Evolutionary conservation across 2,888 invertebrate species (phyloP).

Genomic region (Hirtodrosophila cameraria): DNA sequence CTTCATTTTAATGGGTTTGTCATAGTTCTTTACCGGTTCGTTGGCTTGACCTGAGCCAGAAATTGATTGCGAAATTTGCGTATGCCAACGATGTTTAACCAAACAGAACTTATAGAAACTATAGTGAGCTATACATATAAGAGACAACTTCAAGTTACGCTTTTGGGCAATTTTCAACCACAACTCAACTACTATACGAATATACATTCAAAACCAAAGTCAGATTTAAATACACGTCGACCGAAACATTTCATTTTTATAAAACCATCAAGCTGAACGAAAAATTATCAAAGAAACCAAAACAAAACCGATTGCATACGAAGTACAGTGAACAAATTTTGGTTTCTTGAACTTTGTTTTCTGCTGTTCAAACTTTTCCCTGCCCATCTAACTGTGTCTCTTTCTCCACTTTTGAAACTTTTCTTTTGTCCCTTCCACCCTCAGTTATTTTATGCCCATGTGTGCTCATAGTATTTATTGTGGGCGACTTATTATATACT

Average conservation of each 20-base stretch:
- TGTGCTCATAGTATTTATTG: constrained; percentile 29
- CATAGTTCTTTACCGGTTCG: constrained; percentile 65
- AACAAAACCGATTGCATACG: constrained; percentile 65
- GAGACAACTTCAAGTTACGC: constrained; percentile 4
- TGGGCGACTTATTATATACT: constrained; percentile 32
- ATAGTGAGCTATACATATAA: constrained; percentile 8
- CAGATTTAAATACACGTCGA: constrained; percentile 50
- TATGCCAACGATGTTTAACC: constrained; percentile 54
- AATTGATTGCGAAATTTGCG: constrained; percentile 75
- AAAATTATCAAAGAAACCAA: constrained; percentile 58
- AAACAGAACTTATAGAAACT: constrained; percentile 60
- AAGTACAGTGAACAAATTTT: constrained; percentile 36
- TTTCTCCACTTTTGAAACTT: constrained; percentile 7
- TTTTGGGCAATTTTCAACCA: constrained; percentile 36
- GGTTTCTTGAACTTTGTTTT: constrained; percentile 60
- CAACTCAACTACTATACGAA: constrained; percentile 23
- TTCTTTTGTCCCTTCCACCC: background rate
- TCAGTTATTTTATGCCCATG: background rate
- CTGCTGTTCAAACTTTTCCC: constrained; percentile 58
- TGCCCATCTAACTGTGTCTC: constrained; percentile 37
- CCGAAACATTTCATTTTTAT: constrained; percentile 77
- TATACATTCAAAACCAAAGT: constrained; percentile 46
- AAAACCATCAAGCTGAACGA: constrained; percentile 76
- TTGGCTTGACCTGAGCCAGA: constrained; percentile 70
- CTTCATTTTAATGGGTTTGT: constrained; percentile 64